Conservation (phyloP, 2,797 vertebrate species). For the Botia kubotai region DNA sequence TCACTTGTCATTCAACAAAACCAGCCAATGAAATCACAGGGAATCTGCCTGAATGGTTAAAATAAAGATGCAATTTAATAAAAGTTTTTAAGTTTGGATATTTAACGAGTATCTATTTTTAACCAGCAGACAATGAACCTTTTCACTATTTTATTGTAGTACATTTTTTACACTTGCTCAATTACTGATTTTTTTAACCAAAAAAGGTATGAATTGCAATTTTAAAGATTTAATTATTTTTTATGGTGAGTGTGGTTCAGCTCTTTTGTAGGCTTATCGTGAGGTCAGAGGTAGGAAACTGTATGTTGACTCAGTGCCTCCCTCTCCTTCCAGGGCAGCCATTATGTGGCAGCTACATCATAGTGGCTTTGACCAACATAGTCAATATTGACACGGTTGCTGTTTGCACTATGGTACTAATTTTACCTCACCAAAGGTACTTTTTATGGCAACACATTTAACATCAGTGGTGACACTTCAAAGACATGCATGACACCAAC, state of each 20-base stretch:
- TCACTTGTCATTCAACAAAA: slow-evolving; percentile 66
- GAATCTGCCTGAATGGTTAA: background rate
- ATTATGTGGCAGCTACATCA: slow-evolving; percentile 60
- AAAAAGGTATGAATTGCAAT: too few species aligned
- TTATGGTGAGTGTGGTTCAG: background rate
- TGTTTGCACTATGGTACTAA: slow-evolving; percentile 64
- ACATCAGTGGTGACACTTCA: background rate
- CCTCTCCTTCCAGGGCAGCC: slow-evolving; percentile 22
- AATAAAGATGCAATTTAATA: too few species aligned
- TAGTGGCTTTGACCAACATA: slow-evolving; percentile 55
- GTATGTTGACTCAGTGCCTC: slow-evolving; percentile 33
- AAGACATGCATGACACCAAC: background rate
- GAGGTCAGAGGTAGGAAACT: slow-evolving; percentile 37
- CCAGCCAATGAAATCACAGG: slow-evolving; percentile 17
- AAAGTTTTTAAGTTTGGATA: too few species aligned
- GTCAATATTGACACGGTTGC: slow-evolving; percentile 76
- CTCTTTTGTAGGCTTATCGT: slow-evolving; percentile 2
- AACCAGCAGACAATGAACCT: too few species aligned
- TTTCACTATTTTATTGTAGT: too few species aligned
- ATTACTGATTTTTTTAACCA: too few species aligned
- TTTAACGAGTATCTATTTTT: too few species aligned
- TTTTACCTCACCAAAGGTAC: slow-evolving; percentile 61
- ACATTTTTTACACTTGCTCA: too few species aligned
- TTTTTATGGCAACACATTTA: background rate
- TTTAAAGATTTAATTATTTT: background rate